Percentiles rank a stretch among this genome's conserved stretches.
Evolutionary conservation across 2,888 invertebrate genomes (phyloP).

Genomic region (Stenodera caucasica): DNA sequence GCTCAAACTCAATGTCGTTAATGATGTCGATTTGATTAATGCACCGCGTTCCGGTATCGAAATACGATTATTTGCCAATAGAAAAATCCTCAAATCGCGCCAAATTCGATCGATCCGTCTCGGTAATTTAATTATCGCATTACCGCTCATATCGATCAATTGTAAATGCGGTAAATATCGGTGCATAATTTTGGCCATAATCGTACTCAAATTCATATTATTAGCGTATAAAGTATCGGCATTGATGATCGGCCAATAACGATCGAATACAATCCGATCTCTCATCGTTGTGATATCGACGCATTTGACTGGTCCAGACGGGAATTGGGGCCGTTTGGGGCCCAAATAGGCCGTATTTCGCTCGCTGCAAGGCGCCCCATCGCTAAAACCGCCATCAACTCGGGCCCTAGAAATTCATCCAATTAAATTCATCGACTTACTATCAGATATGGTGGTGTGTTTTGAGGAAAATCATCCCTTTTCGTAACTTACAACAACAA

Average conservation of each 20-base stretch:
- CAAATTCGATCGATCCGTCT: slow-evolving; percentile 32
- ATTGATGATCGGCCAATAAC: slow-evolving; percentile 20
- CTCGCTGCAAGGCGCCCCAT: slow-evolving; percentile 46
- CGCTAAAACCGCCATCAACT: slow-evolving; percentile 20
- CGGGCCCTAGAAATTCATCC: neutral
- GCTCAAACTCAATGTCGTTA: slow-evolving; percentile 46
- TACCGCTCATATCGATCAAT: slow-evolving; percentile 47
- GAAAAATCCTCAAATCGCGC: slow-evolving; percentile 41
- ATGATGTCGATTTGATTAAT: slow-evolving; percentile 39
- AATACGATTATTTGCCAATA: slow-evolving; percentile 38
- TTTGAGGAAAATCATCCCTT: neutral
- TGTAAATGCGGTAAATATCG: slow-evolving; percentile 40
- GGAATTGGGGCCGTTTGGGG: slow-evolving; percentile 32
- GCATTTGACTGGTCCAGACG: slow-evolving; percentile 37
- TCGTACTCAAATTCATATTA: slow-evolving; percentile 40
- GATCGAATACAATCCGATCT: slow-evolving; percentile 23
- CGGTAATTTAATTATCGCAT: slow-evolving; percentile 43
- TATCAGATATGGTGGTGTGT: neutral
- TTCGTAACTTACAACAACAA: neutral
- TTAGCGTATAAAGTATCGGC: slow-evolving; percentile 48
- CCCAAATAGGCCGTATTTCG: slow-evolving; percentile 47
- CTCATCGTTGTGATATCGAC: slow-evolving; percentile 45
- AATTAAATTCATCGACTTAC: neutral
- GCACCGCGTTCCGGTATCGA: slow-evolving; percentile 40
- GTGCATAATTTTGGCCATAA: slow-evolving; percentile 31